Evolutionary conservation across 2,113 vertebrate genomes (phyloP).

Genomic region (Nansenia antarctica): DNA sequence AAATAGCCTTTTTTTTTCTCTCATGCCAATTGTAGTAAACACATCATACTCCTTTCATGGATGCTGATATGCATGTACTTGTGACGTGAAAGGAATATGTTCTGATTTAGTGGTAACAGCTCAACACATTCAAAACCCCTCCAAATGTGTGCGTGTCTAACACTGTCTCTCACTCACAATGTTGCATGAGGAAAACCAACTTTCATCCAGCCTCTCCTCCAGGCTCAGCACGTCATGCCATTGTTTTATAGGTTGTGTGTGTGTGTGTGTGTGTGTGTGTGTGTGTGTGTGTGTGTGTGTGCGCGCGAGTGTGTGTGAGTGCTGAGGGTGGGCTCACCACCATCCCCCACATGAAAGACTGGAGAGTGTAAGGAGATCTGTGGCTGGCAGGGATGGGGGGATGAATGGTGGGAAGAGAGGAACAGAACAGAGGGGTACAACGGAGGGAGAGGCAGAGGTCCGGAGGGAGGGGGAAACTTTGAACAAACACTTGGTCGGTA

Average conservation of each 20-base stretch:
- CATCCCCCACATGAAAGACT: conserved; percentile 43
- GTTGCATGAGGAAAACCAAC: neutral
- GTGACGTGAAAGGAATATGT: too few species aligned
- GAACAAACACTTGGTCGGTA: conserved; percentile 23
- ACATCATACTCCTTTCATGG: too few species aligned
- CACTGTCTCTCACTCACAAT: conserved; percentile 15
- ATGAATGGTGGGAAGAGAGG: conserved; percentile 8
- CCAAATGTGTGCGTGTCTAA: neutral
- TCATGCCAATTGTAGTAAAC: neutral
- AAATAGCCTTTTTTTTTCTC: neutral
- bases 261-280: conserved; percentile 11
- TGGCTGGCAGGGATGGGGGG: conserved; percentile 13
- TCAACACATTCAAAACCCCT: neutral
- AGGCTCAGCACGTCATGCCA: neutral
- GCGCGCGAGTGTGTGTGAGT: neutral
- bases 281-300: neutral
- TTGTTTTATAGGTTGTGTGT: conserved; percentile 1
- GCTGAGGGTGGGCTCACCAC: conserved; percentile 16
- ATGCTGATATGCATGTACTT: too few species aligned
- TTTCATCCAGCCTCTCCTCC: conserved; percentile 11
- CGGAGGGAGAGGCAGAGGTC: conserved; percentile 13
- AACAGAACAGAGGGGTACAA: conserved; percentile 1
- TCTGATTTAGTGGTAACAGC: too few species aligned
- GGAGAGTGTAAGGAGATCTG: conserved; percentile 36
- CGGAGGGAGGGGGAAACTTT: conserved; percentile 21